Base-by-base conservation (phyloP, 2,797 vertebrate genomes). In the Xenops minutus region DNA sequence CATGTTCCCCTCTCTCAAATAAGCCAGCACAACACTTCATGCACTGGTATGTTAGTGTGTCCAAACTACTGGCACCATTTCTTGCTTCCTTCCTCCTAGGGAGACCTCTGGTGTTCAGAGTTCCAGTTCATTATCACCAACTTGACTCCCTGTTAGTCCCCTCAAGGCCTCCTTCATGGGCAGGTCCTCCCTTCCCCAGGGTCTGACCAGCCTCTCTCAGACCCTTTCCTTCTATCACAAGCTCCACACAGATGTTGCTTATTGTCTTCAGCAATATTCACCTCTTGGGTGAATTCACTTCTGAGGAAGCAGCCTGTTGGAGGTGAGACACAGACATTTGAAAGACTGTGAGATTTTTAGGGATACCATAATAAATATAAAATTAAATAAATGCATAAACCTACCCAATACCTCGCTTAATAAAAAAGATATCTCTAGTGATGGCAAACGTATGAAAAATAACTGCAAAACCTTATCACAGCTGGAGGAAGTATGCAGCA, bases 31-130 rank as follows among this genome's bases (percentile, higher is more conserved):
- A 76, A 6, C 6, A 29, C 5, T 61, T 83, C 15, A 9, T 23
- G 18, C 1, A 1, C 39, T 0, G 0, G 3, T 36, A 30, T 32
- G n/a, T 63, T 29, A 30, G 6, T 51, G 52, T 49, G 49, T 78
- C 72, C 34, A 21, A 59, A 89, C 15, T n/a, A 17, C 6, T 34
- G 32, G 17, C 39, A 34, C 27, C 1, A 12, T 46, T 80, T 85
- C 49, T 77, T 79, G 1, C n/a, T 83, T 51, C 9, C 23, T 68
- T 83, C n/a, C 30, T 72, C 11, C 14, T 9, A 16, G 6, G 27
- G n/a, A 58, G 34, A 44, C 2, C 27, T 71, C 37, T 51, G 52
- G 8, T 2, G 1, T n/a, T 71, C 39, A 52, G 20, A 41, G 17
- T 27, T 20, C 21, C 34, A 18, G 21, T 12, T 63, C 44, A 52